phyloP scores from a whole-genome alignment of 2,888 invertebrate genomes.

The Carpatolechia fugitivella region DNA sequence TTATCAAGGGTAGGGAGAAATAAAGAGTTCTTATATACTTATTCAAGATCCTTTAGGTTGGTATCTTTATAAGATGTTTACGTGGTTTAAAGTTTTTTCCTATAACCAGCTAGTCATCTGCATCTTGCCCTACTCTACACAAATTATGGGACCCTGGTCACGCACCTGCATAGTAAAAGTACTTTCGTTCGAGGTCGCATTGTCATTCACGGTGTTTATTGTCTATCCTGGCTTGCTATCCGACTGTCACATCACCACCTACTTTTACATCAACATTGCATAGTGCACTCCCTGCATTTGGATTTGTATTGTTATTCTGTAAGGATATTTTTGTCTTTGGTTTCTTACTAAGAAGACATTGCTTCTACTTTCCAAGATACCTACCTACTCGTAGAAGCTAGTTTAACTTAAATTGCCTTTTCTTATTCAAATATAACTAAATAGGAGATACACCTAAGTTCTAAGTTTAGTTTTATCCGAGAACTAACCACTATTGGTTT shows the following conservation, averaged over 20 bases:
- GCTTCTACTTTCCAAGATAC: too few relatives aligned
- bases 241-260: not conserved
- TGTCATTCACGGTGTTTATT: constrained; percentile 61
- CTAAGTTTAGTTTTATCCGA: too few relatives aligned
- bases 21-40: too few relatives aligned
- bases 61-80: too few relatives aligned
- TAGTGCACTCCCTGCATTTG: not conserved
- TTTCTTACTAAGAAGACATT: not conserved
- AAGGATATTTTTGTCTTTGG: not conserved
- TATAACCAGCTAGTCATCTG: not conserved
- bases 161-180: constrained; percentile 73
- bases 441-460: too few relatives aligned
- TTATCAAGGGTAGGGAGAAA: too few relatives aligned
- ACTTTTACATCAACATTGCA: not conserved
- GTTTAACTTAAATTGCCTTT: too few relatives aligned
- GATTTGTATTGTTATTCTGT: constrained; percentile 3
- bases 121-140: constrained; percentile 36
- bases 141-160: constrained; percentile 53
- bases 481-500: too few relatives aligned
- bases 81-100: too few relatives aligned
- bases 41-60: too few relatives aligned
- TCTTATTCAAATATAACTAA: too few relatives aligned
- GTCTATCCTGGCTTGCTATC: constrained; percentile 38
- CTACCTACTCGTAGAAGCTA: too few relatives aligned
- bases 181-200: constrained; percentile 76